Conservation (phyloP, 2,797 vertebrate species). For the Choloepus didactylus region DNA sequence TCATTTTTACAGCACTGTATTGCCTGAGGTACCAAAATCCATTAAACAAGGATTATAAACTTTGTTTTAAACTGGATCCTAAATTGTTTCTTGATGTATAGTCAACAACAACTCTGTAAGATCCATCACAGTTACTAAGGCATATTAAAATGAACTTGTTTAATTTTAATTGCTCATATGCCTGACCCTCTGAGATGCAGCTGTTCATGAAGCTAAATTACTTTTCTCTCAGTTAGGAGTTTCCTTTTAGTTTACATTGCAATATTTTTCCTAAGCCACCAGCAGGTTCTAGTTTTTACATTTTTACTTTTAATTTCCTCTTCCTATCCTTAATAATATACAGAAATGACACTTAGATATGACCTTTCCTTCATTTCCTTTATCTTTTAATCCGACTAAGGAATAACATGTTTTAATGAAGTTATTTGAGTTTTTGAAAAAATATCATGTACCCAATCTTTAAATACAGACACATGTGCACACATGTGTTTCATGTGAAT, state of each 20-base stretch:
- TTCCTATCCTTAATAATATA: constrained; percentile 34
- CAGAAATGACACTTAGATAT: not conserved
- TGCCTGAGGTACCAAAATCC: constrained; percentile 88
- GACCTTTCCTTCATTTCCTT: not conserved
- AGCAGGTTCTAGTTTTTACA: constrained; percentile 35
- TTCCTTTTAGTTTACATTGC: constrained; percentile 72
- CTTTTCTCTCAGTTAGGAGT: constrained; percentile 79
- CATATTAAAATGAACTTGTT: constrained; percentile 88
- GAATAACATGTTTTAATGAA: not conserved
- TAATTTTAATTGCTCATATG: constrained; percentile 87
- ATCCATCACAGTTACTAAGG: constrained; percentile 87
- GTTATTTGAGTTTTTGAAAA: not conserved
- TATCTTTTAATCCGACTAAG: not conserved
- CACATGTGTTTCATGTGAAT: not conserved
- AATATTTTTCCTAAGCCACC: constrained; percentile 50
- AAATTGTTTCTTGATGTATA: constrained; percentile 88
- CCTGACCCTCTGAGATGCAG: constrained; percentile 83
- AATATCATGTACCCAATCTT: not conserved
- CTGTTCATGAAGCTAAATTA: constrained; percentile 85
- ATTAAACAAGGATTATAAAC: constrained; percentile 89
- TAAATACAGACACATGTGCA: not conserved
- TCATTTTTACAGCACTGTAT: constrained; percentile 87
- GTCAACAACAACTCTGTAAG: constrained; percentile 85
- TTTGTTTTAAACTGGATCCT: constrained; percentile 87
- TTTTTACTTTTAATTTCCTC: constrained; percentile 67